Percentiles rank a stretch among this genome's conserved stretches.
phyloP scores from a whole-genome alignment of 2,888 invertebrate species.

The Galeopsomyia nigrocyanea region DNA sequence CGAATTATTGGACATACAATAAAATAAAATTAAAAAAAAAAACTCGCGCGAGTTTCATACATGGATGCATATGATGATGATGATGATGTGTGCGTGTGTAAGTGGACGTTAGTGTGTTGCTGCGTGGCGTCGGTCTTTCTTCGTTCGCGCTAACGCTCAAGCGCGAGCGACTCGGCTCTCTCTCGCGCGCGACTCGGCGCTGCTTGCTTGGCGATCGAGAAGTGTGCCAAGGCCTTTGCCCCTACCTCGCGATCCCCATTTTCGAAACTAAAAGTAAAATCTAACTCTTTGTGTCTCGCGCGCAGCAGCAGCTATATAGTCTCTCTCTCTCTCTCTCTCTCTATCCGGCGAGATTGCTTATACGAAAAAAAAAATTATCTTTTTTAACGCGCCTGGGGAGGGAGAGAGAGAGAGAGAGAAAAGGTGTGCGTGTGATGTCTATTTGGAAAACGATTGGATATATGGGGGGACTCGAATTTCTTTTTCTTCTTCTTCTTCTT shows the following conservation, averaged over 20 bases:
- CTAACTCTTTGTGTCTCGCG: slow-evolving; percentile 53
- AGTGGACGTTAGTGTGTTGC: background rate
- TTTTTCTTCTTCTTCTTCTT: no score
- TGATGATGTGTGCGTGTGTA: background rate
- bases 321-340: slow-evolving; percentile 24
- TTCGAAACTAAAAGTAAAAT: slow-evolving; percentile 70
- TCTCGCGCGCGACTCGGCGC: slow-evolving; percentile 34
- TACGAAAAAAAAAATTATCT: no score
- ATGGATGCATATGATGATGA: no score
- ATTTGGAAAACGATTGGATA: no score
- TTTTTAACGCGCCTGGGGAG: no score
- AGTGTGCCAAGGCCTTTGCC: slow-evolving; percentile 66
- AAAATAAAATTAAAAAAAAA: no score
- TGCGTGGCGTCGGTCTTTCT: background rate
- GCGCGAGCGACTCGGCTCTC: slow-evolving; percentile 13
- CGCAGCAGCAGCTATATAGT: slow-evolving; percentile 5
- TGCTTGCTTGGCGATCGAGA: slow-evolving; percentile 59
- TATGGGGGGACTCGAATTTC: no score
- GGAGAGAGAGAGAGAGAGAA: no score
- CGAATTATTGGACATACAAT: no score
- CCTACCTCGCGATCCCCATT: slow-evolving; percentile 54
- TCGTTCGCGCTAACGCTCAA: background rate
- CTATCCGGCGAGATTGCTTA: slow-evolving; percentile 13
- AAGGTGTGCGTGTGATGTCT: no score
- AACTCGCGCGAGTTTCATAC: no score